Evolutionary conservation across 2,113 vertebrate genomes (phyloP).

Genomic region (Genyomyrus donnyi): DNA sequence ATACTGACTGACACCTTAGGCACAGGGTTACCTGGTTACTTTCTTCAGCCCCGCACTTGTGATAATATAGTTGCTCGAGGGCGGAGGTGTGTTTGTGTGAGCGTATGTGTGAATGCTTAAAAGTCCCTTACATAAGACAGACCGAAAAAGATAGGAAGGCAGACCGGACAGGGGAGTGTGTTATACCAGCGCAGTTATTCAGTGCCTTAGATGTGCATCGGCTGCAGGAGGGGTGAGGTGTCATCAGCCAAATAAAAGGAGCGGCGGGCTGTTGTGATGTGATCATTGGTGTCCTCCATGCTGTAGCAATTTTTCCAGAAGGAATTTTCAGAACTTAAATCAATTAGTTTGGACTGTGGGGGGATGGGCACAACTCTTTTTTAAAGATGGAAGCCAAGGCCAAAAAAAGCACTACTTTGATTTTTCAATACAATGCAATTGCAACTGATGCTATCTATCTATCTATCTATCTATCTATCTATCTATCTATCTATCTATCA

Average conservation of each 20-base stretch:
- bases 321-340: background rate
- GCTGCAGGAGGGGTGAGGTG: background rate
- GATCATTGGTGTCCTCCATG: background rate
- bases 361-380: background rate
- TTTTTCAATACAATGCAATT: background rate
- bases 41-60: background rate
- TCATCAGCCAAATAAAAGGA: background rate
- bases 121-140: background rate
- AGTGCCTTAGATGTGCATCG: background rate
- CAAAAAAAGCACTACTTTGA: background rate
- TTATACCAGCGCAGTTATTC: background rate
- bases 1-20: background rate
- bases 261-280: background rate
- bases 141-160: background rate
- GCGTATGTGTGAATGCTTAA: constrained; percentile 8
- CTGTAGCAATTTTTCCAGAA: background rate
- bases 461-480: background rate
- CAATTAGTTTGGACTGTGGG: background rate
- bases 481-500: background rate
- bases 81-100: constrained; percentile 1
- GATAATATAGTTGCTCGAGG: background rate
- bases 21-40: background rate
- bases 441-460: background rate
- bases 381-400: background rate
- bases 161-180: background rate